These are phyloP conservation scores for Rachycentron canadum DNA, from an alignment of 2,797 vertebrate species.

Conservation along the genomic window DNA sequence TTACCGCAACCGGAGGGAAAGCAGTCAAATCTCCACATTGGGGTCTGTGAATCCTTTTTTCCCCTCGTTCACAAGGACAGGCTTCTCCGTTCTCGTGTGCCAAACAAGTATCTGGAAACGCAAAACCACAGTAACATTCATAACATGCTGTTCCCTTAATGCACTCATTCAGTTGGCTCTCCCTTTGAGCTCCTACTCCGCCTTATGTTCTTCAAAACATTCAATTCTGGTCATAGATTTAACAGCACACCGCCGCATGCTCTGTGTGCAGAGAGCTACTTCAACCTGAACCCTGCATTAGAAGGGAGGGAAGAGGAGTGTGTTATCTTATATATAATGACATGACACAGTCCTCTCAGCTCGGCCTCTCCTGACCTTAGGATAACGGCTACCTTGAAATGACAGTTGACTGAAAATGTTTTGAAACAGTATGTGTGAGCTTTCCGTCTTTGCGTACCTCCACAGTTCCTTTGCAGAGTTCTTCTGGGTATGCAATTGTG, in stretches of 20 bases:
- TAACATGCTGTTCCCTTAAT: constrained; percentile 49
- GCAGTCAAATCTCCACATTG: constrained; percentile 94
- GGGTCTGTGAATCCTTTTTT: constrained; percentile 99
- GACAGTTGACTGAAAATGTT: constrained; percentile 21
- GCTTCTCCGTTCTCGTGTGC: constrained; percentile 99
- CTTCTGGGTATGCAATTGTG: constrained; percentile 27
- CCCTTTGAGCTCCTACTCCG: constrained; percentile 43
- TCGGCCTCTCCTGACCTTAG: constrained; percentile 19
- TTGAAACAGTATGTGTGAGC: neutral
- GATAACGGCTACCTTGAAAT: constrained; percentile 46
- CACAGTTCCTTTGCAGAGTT: constrained; percentile 22
- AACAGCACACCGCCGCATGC: constrained; percentile 20
- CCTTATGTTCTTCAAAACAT: constrained; percentile 59
- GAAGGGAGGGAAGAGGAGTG: constrained; percentile 37
- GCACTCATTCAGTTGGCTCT: constrained; percentile 30
- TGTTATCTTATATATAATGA: constrained; percentile 30
- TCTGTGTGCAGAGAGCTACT: constrained; percentile 61
- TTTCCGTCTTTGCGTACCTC: constrained; percentile 1
- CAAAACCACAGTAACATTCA: constrained; percentile 57
- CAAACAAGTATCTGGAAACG: constrained; percentile 94
- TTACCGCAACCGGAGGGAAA: constrained; percentile 66
- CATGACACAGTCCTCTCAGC: constrained; percentile 32
- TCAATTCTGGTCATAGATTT: constrained; percentile 31
- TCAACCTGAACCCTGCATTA: constrained; percentile 63
- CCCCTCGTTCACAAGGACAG: constrained; percentile 97